Conservation (phyloP, 2,797 vertebrate species). For the Microctenopoma stevenorrisi region DNA sequence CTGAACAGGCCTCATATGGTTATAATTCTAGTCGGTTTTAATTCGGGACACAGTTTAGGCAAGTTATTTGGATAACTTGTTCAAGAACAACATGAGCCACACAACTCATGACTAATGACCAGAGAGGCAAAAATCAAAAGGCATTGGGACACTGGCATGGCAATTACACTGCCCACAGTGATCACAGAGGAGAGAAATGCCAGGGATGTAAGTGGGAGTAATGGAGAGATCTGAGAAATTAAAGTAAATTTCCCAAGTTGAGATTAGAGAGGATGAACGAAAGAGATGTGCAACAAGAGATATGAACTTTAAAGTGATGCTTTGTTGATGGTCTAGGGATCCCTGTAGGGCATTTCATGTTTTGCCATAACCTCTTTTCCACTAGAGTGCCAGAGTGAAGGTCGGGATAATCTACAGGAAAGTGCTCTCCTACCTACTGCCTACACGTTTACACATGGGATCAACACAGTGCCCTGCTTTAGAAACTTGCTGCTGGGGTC, state of each 20-base stretch:
- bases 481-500: background rate
- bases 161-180: slow-evolving; percentile 31
- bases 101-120: slow-evolving; percentile 5
- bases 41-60: background rate
- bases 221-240: slow-evolving; percentile 36
- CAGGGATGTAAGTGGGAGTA: slow-evolving; percentile 17
- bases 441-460: slow-evolving; percentile 4
- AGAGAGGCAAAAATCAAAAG: slow-evolving; percentile 13
- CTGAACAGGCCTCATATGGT: background rate
- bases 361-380: background rate
- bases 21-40: background rate
- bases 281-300: slow-evolving; percentile 12
- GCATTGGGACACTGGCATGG: slow-evolving; percentile 9
- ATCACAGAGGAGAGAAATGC: slow-evolving; percentile 33
- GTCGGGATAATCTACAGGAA: slow-evolving; percentile 17
- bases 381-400: slow-evolving; percentile 24
- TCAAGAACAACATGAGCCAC: background rate
- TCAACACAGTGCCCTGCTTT: slow-evolving; percentile 1
- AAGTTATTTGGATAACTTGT: too few relatives aligned
- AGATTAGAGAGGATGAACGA: background rate
- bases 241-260: slow-evolving; percentile 3
- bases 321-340: slow-evolving; percentile 9
- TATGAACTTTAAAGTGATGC: slow-evolving; percentile 31
- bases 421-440: slow-evolving; percentile 1
- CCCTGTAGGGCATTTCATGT: slow-evolving; percentile 19